A percentile compares a stretch with the other conserved stretches of the same genome.
Evolutionary conservation across 2,113 vertebrate species (phyloP).

Genomic region (Caretta caretta): DNA sequence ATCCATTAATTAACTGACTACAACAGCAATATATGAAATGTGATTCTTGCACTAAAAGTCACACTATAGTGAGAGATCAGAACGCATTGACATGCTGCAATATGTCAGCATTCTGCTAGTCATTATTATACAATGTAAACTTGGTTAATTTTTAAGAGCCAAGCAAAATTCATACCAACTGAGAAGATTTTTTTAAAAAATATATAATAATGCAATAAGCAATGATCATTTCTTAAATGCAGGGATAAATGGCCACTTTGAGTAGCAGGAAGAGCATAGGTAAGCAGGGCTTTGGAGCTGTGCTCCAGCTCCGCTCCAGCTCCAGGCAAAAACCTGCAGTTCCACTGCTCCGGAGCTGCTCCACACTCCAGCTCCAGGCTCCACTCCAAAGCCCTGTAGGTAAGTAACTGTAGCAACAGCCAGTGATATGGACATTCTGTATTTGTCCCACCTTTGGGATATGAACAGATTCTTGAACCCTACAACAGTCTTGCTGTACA

Average conservation of each 20-base stretch:
- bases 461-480: neutral
- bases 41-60: neutral
- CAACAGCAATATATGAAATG: neutral
- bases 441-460: neutral
- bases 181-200: neutral
- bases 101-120: rapidly evolving
- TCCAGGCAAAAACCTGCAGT: too few species aligned
- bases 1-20: neutral
- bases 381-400: neutral
- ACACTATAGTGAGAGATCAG: neutral
- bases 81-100: neutral
- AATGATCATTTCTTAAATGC: neutral
- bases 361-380: too few species aligned
- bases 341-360: too few species aligned
- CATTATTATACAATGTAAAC: neutral
- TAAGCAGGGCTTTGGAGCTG: neutral
- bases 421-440: neutral
- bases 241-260: neutral
- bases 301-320: too few species aligned
- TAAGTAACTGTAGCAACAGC: neutral
- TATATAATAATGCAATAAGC: neutral
- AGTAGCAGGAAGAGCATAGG: neutral
- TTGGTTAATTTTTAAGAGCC: neutral
- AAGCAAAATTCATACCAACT: neutral
- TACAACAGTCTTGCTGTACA: neutral